Evolutionary conservation across 2,888 invertebrate species (phyloP).

Genomic region (Athalia circularis): DNA sequence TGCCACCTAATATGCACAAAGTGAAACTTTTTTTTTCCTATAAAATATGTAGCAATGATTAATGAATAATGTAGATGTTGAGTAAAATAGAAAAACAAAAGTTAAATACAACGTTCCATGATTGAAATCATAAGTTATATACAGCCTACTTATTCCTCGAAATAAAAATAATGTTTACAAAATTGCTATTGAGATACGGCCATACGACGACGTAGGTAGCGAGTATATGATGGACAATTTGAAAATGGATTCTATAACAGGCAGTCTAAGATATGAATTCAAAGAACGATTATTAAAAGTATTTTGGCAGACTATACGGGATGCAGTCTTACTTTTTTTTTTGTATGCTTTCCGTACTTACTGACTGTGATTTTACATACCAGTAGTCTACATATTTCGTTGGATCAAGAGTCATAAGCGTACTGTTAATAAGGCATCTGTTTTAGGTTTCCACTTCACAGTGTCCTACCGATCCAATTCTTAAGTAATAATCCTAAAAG

Average conservation of each 20-base stretch:
- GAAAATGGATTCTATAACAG: slow-evolving; percentile 26
- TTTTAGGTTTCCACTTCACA: slow-evolving; percentile 37
- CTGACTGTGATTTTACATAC: slow-evolving; percentile 39
- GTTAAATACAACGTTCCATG: not conserved
- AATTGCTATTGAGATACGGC: not conserved
- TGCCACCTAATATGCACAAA: slow-evolving; percentile 27
- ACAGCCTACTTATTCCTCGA: slow-evolving; percentile 5
- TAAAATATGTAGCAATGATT: slow-evolving; percentile 2
- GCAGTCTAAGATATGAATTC: slow-evolving; percentile 40
- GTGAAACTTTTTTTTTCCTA: slow-evolving; percentile 12
- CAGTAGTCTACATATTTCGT: slow-evolving; percentile 39
- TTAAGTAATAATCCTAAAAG: slow-evolving; percentile 41
- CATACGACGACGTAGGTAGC: slow-evolving; percentile 9
- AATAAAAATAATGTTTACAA: slow-evolving; percentile 12
- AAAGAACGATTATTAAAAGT: slow-evolving; percentile 31
- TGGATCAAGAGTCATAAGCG: slow-evolving; percentile 41
- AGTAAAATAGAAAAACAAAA: not conserved
- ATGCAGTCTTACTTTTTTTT: slow-evolving; percentile 35
- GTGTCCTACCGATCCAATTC: slow-evolving; percentile 43
- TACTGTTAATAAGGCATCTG: slow-evolving; percentile 45
- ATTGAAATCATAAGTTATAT: slow-evolving; percentile 11
- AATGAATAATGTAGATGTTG: slow-evolving; percentile 18
- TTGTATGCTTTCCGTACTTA: slow-evolving; percentile 28
- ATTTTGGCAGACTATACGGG: slow-evolving; percentile 24
- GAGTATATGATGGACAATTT: not conserved